Percentiles rank a stretch among this genome's conserved stretches.
These are phyloP conservation scores for Pygoscelis adeliae DNA, from an alignment of 2,113 vertebrate species.

Conservation along the genomic window DNA sequence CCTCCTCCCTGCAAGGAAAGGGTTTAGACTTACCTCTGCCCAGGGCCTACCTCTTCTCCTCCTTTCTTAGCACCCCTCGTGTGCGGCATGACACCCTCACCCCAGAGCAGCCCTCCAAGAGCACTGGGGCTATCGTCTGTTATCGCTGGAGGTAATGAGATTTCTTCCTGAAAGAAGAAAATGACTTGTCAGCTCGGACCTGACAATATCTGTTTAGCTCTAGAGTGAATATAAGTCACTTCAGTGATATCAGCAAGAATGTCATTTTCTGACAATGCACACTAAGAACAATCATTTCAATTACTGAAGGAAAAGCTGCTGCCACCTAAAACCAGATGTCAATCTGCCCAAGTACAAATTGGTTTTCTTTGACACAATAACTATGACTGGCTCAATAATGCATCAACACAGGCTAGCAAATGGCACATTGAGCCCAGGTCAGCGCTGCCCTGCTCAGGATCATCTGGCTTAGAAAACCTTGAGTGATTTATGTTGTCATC, in stretches of 20 bases:
- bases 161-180: not conserved
- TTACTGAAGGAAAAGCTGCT: not conserved
- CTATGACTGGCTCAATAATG: not conserved
- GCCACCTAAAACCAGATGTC: not conserved
- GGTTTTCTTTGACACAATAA: not conserved
- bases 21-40: not conserved
- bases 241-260: not conserved
- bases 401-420: not conserved
- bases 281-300: slow-evolving; percentile 36
- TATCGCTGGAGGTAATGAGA: not conserved
- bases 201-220: slow-evolving; percentile 39
- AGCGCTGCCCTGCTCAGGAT: not conserved
- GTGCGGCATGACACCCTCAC: not conserved
- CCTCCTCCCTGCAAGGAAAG: not conserved
- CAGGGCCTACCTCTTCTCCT: not conserved
- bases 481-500: not conserved
- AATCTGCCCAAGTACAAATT: slow-evolving; percentile 14
- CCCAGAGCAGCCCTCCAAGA: not conserved
- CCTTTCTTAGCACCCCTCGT: not conserved
- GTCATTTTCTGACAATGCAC: slow-evolving; percentile 11
- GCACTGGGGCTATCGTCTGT: not conserved
- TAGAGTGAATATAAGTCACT: not conserved
- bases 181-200: not conserved
- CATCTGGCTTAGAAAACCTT: not conserved
- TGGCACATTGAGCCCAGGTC: not conserved